Evolutionary conservation across 2,113 vertebrate genomes (phyloP).

Genomic region (Nerophis lumbriciformis): DNA sequence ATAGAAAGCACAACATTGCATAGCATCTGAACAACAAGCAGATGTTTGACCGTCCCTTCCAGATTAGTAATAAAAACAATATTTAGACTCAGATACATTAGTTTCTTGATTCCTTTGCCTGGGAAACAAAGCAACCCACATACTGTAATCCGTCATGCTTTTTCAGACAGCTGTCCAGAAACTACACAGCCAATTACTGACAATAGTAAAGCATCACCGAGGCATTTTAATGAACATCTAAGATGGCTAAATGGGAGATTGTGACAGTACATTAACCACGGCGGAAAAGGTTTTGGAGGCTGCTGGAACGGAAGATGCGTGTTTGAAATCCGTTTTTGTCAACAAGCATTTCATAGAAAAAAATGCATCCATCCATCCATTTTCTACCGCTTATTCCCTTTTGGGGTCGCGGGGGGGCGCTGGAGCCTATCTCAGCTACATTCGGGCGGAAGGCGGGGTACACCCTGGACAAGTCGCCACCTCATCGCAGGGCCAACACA

Average conservation of each 20-base stretch:
- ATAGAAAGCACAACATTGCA: slow-evolving; percentile 8
- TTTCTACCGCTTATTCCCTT: no score
- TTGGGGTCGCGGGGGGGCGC: no score
- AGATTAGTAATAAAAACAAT: background rate
- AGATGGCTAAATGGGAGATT: background rate
- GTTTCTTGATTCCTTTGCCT: background rate
- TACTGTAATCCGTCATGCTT: background rate
- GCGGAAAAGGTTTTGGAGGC: background rate
- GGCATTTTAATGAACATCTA: background rate
- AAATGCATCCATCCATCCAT: background rate
- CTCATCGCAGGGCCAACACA: no score
- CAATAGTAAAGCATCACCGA: background rate
- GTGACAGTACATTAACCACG: background rate
- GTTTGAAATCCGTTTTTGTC: background rate
- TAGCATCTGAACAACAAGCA: background rate
- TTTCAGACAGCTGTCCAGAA: background rate
- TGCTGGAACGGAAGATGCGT: background rate
- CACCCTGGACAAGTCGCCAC: no score
- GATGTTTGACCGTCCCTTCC: no score
- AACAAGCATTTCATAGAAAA: background rate
- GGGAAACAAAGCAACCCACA: background rate
- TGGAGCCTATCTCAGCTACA: no score
- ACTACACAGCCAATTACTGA: background rate
- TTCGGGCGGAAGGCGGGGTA: no score
- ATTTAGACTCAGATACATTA: background rate